A percentile compares a stretch with the other conserved stretches of the same genome.
These are phyloP conservation scores for Scaptomyza graminum DNA, from an alignment of 1,140 invertebrate species.

Conservation along the genomic window DNA sequence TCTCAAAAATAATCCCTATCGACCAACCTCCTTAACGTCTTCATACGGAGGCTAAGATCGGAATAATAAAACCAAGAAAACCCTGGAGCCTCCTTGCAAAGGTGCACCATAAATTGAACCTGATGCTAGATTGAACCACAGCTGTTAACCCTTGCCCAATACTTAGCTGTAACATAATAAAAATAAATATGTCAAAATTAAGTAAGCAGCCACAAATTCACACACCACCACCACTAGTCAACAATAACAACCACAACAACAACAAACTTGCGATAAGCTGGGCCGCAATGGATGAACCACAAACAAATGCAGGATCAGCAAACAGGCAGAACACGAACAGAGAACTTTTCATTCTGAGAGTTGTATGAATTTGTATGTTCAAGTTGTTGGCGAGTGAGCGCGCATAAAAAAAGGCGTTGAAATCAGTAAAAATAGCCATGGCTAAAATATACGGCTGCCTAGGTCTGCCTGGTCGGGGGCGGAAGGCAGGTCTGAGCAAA, in stretches of 20 bases:
- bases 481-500: conserved; percentile 48
- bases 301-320: conserved; percentile 6
- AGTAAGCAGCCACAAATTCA: conserved; percentile 65
- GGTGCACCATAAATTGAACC: too few relatives aligned
- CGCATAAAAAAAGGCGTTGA: conserved; percentile 73
- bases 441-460: conserved; percentile 10
- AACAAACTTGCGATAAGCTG: conserved; percentile 46
- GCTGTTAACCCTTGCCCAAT: conserved; percentile 12
- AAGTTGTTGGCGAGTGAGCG: conserved; percentile 20
- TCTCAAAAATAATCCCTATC: too few relatives aligned
- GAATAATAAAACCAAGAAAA: too few relatives aligned
- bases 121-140: conserved; percentile 2
- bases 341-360: conserved; percentile 2
- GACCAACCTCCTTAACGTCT: too few relatives aligned
- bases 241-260: conserved; percentile 10
- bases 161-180: conserved; percentile 47
- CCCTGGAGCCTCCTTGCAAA: too few relatives aligned
- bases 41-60: too few relatives aligned
- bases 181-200: conserved; percentile 80
- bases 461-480: conserved; percentile 4
- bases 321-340: conserved; percentile 11
- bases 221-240: conserved; percentile 6
- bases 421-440: conserved; percentile 64
- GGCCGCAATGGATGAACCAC: conserved; percentile 13
- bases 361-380: not conserved